These are phyloP conservation scores for Furcula furcula DNA, from an alignment of 2,888 invertebrate species.

Conservation along the genomic window DNA sequence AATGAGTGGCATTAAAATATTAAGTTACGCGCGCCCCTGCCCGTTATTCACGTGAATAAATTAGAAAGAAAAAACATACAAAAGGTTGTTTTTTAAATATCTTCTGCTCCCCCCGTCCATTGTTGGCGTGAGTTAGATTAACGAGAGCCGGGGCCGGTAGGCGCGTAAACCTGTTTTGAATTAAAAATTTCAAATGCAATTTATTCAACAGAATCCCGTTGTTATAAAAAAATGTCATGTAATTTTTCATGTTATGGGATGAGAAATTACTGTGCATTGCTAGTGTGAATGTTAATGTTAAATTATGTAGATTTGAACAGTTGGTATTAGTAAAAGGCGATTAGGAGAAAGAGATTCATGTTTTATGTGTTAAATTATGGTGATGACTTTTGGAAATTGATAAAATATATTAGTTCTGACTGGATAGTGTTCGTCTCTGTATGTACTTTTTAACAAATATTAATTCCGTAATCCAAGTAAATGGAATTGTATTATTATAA, in stretches of 20 bases:
- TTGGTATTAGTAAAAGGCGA: too few species aligned
- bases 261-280: too few species aligned
- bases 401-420: too few species aligned
- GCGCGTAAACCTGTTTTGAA: slow-evolving; percentile 28
- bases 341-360: too few species aligned
- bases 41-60: slow-evolving; percentile 26
- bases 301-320: too few species aligned
- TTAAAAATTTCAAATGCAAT: slow-evolving; percentile 22
- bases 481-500: too few species aligned
- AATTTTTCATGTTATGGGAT: not conserved
- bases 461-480: too few species aligned
- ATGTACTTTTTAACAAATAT: too few species aligned
- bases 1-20: slow-evolving; percentile 49
- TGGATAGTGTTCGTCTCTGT: too few species aligned
- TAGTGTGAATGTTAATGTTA: too few species aligned
- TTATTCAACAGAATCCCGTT: slow-evolving; percentile 8
- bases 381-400: too few species aligned
- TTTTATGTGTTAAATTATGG: too few species aligned
- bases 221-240: not conserved
- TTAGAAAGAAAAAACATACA: slow-evolving; percentile 26
- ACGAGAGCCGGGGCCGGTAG: slow-evolving; percentile 13
- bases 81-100: slow-evolving; percentile 25
- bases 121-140: slow-evolving; percentile 21
- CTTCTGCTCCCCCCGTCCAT: slow-evolving; percentile 19
- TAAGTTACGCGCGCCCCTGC: slow-evolving; percentile 38